Percentiles rank a stretch among this genome's conserved stretches.
Evolutionary conservation across 2,797 vertebrate species (phyloP).

Genomic region (Alosa sapidissima): DNA sequence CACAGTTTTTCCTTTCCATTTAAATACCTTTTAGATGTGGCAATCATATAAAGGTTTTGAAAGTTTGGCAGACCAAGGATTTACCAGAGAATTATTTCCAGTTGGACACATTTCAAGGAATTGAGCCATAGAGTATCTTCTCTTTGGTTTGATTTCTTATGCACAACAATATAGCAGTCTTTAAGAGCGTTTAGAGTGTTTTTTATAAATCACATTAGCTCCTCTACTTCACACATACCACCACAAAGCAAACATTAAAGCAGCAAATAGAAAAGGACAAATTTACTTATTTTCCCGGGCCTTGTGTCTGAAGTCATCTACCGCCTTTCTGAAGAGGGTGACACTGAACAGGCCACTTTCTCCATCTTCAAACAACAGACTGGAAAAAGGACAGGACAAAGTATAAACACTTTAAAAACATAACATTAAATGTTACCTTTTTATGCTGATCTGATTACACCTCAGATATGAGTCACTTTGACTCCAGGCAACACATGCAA

Average conservation of each 20-base stretch:
- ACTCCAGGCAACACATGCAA: not conserved
- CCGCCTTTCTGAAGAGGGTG: slow-evolving; percentile 92
- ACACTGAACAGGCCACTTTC: slow-evolving; percentile 93
- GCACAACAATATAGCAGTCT: too few species aligned
- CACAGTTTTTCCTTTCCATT: not conserved
- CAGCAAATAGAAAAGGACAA: not conserved
- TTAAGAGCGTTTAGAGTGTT: not conserved
- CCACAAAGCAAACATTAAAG: not conserved
- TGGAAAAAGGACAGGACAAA: slow-evolving; percentile 53
- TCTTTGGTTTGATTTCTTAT: too few species aligned
- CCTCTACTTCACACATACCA: not conserved
- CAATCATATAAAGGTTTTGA: not conserved
- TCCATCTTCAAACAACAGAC: slow-evolving; percentile 90
- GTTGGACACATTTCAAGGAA: too few species aligned
- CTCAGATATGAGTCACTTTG: not conserved
- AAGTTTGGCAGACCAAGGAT: not conserved
- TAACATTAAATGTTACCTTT: not conserved
- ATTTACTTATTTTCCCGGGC: slow-evolving; percentile 94
- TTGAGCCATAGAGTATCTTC: too few species aligned
- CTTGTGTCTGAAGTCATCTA: slow-evolving; percentile 96
- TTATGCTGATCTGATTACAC: not conserved
- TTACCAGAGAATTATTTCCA: too few species aligned
- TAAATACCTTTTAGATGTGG: not conserved
- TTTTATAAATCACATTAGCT: too few species aligned
- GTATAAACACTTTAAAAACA: not conserved